Evolutionary conservation across 92 coral and sea anemone genomes (phyloP).

Genomic region (Micromussa lordhowensis): DNA sequence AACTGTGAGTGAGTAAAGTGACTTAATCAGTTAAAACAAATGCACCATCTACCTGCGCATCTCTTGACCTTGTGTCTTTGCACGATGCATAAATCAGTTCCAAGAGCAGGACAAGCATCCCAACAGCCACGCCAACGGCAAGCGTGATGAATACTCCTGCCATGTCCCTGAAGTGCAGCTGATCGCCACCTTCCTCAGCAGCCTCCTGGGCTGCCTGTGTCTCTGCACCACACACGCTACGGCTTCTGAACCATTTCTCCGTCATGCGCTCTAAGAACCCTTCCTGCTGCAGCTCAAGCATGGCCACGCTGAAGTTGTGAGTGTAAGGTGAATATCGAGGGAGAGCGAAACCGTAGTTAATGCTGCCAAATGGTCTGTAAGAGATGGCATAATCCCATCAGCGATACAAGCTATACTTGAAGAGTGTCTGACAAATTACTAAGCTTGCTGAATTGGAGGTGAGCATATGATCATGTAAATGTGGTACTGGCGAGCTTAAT

Average conservation of each 20-base stretch:
- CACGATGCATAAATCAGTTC: conserved; percentile 83
- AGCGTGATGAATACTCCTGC: conserved; percentile 84
- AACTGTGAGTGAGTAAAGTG: background rate
- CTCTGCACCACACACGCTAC: conserved; percentile 82
- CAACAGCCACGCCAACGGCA: conserved; percentile 73
- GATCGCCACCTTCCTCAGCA: conserved; percentile 80
- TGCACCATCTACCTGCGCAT: conserved; percentile 60
- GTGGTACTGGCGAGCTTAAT: too few species aligned
- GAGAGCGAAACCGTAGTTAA: conserved; percentile 84
- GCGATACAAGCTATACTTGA: background rate
- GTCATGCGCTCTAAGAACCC: conserved; percentile 81
- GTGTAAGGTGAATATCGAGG: conserved; percentile 88
- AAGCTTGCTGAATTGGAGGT: background rate
- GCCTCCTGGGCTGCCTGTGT: conserved; percentile 81
- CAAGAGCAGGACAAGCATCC: conserved; percentile 59
- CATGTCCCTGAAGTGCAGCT: conserved; percentile 75
- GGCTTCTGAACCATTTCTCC: conserved; percentile 87
- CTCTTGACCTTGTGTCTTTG: conserved; percentile 73
- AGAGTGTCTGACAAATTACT: background rate
- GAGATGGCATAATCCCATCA: background rate
- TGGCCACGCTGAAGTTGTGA: conserved; percentile 86
- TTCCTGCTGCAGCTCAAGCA: conserved; percentile 84
- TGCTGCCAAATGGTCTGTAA: conserved; percentile 77
- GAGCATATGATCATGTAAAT: background rate
- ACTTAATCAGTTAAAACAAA: background rate